These are phyloP conservation scores for Drosophila athabasca DNA, from an alignment of 1,140 invertebrate genomes.

Conservation along the genomic window DNA sequence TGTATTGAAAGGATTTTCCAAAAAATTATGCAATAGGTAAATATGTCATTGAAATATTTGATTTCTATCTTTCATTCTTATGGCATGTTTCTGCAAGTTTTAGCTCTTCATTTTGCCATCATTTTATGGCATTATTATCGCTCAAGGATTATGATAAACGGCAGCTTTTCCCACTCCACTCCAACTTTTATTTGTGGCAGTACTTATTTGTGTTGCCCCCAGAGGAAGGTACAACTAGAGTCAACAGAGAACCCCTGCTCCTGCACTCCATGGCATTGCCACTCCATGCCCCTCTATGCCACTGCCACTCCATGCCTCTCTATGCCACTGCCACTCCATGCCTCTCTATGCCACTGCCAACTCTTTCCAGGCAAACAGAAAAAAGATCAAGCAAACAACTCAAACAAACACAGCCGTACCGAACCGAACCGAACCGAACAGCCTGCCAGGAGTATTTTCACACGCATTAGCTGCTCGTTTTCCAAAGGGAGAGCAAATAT, in stretches of 20 bases:
- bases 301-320: too few species aligned
- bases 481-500: slow-evolving; percentile 27
- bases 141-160: slow-evolving; percentile 21
- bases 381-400: slow-evolving; percentile 53
- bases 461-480: slow-evolving; percentile 66
- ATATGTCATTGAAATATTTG: slow-evolving; percentile 12
- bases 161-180: neutral
- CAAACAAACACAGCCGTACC: neutral
- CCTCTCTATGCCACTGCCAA: neutral
- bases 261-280: neutral
- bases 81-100: slow-evolving; percentile 6
- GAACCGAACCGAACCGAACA: neutral
- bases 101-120: neutral
- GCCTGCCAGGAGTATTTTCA: slow-evolving; percentile 44
- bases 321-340: too few species aligned
- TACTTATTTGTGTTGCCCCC: slow-evolving; percentile 34
- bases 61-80: neutral
- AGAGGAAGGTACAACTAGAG: slow-evolving; percentile 5
- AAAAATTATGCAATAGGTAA: neutral
- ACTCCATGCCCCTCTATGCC: neutral
- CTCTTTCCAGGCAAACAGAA: slow-evolving; percentile 19
- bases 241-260: slow-evolving; percentile 25
- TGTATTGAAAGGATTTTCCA: neutral
- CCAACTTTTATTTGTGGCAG: neutral
- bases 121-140: neutral